phyloP scores from a whole-genome alignment of 2,113 vertebrate species.

The Paradoxurus hermaphroditus region DNA sequence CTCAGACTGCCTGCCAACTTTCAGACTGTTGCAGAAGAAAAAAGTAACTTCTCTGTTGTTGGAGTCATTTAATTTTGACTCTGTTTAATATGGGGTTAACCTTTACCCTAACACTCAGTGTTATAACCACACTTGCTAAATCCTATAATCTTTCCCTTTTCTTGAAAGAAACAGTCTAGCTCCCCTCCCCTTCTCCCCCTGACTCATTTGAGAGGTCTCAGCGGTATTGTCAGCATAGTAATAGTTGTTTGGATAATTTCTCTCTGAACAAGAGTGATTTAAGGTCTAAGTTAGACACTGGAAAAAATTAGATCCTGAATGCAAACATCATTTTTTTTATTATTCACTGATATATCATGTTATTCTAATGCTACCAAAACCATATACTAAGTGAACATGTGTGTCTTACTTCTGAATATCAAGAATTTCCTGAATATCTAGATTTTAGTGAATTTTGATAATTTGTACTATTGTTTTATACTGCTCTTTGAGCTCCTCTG shows the following conservation, averaged over 20 bases:
- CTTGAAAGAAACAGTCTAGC: not conserved
- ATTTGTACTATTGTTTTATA: not conserved
- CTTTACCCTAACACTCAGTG: not conserved
- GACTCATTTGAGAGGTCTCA: not conserved
- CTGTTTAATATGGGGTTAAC: not conserved
- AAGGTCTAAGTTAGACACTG: not conserved
- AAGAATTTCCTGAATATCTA: not conserved
- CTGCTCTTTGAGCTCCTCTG: not conserved
- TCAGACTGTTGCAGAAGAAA: not conserved
- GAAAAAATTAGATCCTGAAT: not conserved
- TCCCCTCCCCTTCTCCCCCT: too few relatives aligned
- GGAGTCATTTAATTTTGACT: not conserved
- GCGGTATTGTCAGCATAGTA: not conserved
- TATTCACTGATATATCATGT: not conserved
- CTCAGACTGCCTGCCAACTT: not conserved
- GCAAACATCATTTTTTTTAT: not conserved
- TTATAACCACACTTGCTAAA: not conserved
- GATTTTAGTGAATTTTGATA: not conserved
- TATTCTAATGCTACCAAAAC: not conserved
- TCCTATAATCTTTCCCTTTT: not conserved
- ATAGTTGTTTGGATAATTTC: not conserved
- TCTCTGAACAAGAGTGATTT: not conserved
- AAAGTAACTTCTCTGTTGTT: not conserved
- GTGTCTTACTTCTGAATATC: not conserved
- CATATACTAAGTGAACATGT: not conserved